phyloP scores from a whole-genome alignment of 2,797 vertebrate species.

The Thripadectes ignobilis region DNA sequence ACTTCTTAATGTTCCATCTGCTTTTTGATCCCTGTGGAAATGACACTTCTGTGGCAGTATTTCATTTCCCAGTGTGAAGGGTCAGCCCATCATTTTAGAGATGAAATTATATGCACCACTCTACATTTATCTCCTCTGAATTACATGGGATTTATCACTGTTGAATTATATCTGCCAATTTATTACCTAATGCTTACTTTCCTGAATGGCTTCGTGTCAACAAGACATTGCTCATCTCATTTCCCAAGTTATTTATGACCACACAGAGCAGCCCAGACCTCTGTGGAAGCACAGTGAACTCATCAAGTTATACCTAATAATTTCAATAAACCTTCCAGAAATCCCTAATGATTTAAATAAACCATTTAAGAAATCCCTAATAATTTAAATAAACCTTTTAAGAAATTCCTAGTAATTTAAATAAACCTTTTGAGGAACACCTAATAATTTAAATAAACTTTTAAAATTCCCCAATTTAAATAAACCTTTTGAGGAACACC shows the following conservation, averaged over 20 bases:
- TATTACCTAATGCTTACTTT: not conserved
- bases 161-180: not conserved
- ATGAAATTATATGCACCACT: not conserved
- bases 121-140: slow-evolving; percentile 13
- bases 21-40: not conserved
- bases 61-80: not conserved
- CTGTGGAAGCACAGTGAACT: not conserved
- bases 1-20: not conserved
- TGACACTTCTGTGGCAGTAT: not conserved
- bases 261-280: not conserved
- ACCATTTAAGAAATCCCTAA: not conserved
- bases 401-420: not conserved
- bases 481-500: not conserved
- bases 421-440: not conserved
- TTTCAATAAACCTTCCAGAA: not conserved
- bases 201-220: not conserved
- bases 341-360: not conserved
- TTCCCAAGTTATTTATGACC: not conserved
- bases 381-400: not conserved
- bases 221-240: not conserved
- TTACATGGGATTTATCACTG: not conserved
- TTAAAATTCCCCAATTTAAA: not conserved
- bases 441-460: not conserved
- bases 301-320: not conserved
- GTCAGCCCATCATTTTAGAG: not conserved